Evolutionary conservation across 2,113 vertebrate species (phyloP), one percentile per base, ranked within the genome.

Genomic region (Malurus cyaneus): DNA sequence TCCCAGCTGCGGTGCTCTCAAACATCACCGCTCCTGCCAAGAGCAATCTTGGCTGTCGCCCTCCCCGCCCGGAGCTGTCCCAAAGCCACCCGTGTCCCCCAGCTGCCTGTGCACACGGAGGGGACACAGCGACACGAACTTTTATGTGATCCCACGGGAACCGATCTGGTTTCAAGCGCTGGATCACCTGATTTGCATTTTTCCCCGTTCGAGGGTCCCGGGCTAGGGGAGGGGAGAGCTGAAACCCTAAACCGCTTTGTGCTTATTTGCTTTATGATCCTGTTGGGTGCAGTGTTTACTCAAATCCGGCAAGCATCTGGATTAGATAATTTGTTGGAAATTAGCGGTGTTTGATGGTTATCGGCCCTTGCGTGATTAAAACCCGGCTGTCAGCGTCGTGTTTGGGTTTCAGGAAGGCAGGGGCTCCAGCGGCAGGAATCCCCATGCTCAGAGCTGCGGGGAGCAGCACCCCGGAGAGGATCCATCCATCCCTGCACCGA

Each of bases 291-390:
- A 82, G 96, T 98, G 98, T 99, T 99, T 99, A 99, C 98, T 98
- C 98, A 98, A 94, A 98, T 98, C 95, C 98, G 96, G 98, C 97
- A 98, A 99, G 94, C 99, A 99, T 99, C 99, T 98, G 99, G 99
- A 99, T 99, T 99, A 99, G 99, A 99, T 99, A 99, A 99, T 99
- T 99, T 99, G 99, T 98, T 98, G 97, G 98, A 98, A 99, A 99
- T 99, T 98, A 99, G 98, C 92, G 66, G 97, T 94, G 87, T 98
- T 97, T 91, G 98, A 98, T 98, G 97, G 98, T 98, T 99, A 99
- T 99, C 98, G 73, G 97, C 95, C 97, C 96, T 97, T 95, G 97
- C 52, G 17, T 98, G 98, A 99, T 98, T 98, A 98, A 98, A 98
- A 97, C 96, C 88, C 76, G 25, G 25, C 95, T 96, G 88, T 78